Evolutionary conservation across 2,113 vertebrate genomes (phyloP), one percentile per base, ranked within the genome.

Genomic region (Agelaius tricolor): DNA sequence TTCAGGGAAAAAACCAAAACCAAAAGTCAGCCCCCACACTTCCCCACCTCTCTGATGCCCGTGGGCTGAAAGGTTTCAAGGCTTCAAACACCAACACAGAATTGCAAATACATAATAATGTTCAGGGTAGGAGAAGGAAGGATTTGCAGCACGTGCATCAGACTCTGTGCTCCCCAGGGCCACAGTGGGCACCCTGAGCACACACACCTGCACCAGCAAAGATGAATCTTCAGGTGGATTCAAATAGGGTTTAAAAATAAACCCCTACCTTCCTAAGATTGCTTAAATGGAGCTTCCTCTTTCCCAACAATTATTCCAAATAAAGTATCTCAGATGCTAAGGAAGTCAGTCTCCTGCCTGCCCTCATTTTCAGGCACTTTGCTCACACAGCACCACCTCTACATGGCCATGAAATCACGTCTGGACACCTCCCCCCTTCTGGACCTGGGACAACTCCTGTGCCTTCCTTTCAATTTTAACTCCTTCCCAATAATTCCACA

Each of bases 321-420:
- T 30, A 2, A 51, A 68, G 10, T 14, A 10, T 13, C 35, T 61
- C 41, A 44, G 28, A 59, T 17, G 44, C 7, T 72, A 49, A 33
- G 21, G 52, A 72, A 72, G 15, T 5, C 15, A 57, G 30, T 21
- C 55, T 80, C 54, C 31, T 1, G 3, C 17, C 16, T 47, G 54
- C 27, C 46, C 61, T 67, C 2, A 0, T n/a, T 79, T 44, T 62
- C 10, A 30, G 28, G 27, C 12, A 8, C 14, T 24, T 16, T 61
- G 55, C 65, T 59, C 5, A 1, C 63, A 15, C 3, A 61, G 58
- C 37, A 47, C 12, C 23, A 43, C 35, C 46, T 78, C 33, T 10
- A 2, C 6, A 5, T 0, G 5, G 30, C 39, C 66, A 41, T 0
- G 21, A 84, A 67, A 51, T 19, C 3, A 2, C 0, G 0, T 30